Evolutionary conservation across 2,797 vertebrate genomes (phyloP), one percentile per base, ranked within the genome.

Genomic region (Stomatorhinus walkeri): DNA sequence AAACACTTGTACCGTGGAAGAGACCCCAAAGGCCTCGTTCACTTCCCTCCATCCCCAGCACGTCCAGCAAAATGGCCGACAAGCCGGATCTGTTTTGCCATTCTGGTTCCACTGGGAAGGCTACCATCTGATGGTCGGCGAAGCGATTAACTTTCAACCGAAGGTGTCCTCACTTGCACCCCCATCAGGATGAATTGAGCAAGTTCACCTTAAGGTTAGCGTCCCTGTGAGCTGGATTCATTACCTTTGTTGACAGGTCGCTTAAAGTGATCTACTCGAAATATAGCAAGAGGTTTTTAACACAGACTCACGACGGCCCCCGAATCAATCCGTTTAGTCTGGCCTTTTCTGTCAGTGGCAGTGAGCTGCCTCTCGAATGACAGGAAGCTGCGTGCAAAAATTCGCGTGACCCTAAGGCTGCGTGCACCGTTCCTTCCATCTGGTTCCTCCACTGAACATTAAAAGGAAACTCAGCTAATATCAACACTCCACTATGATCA

Each of bases 71-170:
- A 90, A 91, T 87, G 84, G 72, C 32, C 24, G 91, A 85, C 91
- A 28, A 28, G 89, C 85, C 85, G 89, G 84, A 86, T 89, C 90
- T 90, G 79, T 89, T 89, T 91, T 89, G 88, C 92, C 93, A 95
- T 93, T 93, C 91, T 16, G 64, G 24, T 36, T 32, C 64, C 10
- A 1, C 64, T 90, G 89, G 87, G 86, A 91, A 91, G 90, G 91
- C 91, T 91, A 92, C 51, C 19, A 85, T 61, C 89, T 86, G 88
- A 89, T 87, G 90, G 91, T 91, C 56, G 90, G 83, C 84, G 87
- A 64, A 92, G 89, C 93, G 93, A 95, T 95, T 95, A 95, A 95
- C 94, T 94, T 94, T 94, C 93, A 93, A 92, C 92, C 92, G 89
- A 89, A 91, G 91, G 90, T 85, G 90, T 91, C 91, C 90, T 24